These are phyloP conservation scores for Diadegma fenestrale DNA, from an alignment of 2,888 invertebrate genomes.

Conservation along the genomic window DNA sequence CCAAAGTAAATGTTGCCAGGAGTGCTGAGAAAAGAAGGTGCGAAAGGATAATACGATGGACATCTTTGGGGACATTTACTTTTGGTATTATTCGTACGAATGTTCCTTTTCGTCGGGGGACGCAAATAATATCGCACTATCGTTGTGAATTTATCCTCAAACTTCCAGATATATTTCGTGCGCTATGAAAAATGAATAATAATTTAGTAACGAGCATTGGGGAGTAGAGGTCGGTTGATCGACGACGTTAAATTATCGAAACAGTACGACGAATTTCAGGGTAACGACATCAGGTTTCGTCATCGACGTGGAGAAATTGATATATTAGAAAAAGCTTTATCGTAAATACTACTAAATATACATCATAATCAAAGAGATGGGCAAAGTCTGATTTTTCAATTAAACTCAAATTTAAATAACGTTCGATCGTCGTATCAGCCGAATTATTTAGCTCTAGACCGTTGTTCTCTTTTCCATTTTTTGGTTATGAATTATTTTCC, in stretches of 20 bases:
- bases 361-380: constrained; percentile 9
- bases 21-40: background rate
- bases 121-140: constrained; percentile 19
- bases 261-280: constrained; percentile 57
- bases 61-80: background rate
- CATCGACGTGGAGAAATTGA: constrained; percentile 51
- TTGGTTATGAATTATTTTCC: background rate
- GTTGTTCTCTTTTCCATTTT: background rate
- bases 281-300: constrained; percentile 64
- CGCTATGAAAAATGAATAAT: constrained; percentile 3
- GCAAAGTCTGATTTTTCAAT: constrained; percentile 23
- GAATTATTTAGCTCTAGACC: background rate
- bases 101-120: constrained; percentile 24
- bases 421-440: background rate
- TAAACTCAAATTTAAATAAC: background rate
- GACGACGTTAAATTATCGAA: constrained; percentile 22
- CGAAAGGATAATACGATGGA: background rate
- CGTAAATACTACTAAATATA: constrained; percentile 12
- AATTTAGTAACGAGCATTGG: constrained; percentile 6
- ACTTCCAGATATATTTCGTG: constrained; percentile 29
- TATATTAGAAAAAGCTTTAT: constrained; percentile 46
- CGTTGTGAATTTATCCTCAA: constrained; percentile 18
- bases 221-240: background rate
- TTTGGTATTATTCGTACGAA: background rate
- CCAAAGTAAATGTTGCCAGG: background rate